These are phyloP conservation scores for Cosmopolites sordidus DNA, from an alignment of 2,888 invertebrate species.

Conservation along the genomic window DNA sequence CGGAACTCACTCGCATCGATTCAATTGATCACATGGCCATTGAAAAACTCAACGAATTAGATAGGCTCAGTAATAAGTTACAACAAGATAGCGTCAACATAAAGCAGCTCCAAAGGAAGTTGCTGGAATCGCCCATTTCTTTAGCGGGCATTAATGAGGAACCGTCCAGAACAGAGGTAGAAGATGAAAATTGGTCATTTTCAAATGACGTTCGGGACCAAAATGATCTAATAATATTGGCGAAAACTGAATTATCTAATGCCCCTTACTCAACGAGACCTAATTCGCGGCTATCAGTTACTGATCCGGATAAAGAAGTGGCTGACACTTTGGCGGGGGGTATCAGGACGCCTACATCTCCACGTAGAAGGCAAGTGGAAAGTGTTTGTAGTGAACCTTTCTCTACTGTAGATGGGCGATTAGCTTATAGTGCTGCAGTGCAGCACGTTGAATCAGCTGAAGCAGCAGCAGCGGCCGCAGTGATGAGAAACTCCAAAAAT, in stretches of 20 bases:
- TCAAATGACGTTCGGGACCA: conserved; percentile 61
- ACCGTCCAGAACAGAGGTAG: conserved; percentile 39
- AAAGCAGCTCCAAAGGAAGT: conserved; percentile 67
- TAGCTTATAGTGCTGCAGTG: conserved; percentile 64
- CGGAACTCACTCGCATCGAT: conserved; percentile 69
- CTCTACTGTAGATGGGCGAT: conserved; percentile 60
- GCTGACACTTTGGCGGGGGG: conserved; percentile 57
- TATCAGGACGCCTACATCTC: conserved; percentile 52
- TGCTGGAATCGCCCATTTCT: conserved; percentile 61
- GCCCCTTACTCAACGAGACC: conserved; percentile 45
- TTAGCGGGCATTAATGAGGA: conserved; percentile 38
- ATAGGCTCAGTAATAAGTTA: conserved; percentile 69
- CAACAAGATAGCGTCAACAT: conserved; percentile 75
- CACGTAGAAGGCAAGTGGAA: conserved; percentile 56
- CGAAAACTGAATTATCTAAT: conserved; percentile 45
- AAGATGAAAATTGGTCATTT: conserved; percentile 65
- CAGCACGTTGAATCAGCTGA: conserved; percentile 60
- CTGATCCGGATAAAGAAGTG: conserved; percentile 65
- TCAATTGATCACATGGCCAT: conserved; percentile 73
- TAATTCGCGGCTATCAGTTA: conserved; percentile 59
- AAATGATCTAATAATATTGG: conserved; percentile 56
- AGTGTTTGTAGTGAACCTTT: conserved; percentile 58
- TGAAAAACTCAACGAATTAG: conserved; percentile 74
- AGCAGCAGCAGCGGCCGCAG: conserved; percentile 37
- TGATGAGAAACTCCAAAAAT: conserved; percentile 43